These are phyloP conservation scores for Megaceryle torquata DNA, from an alignment of 2,113 vertebrate genomes.

Conservation along the genomic window DNA sequence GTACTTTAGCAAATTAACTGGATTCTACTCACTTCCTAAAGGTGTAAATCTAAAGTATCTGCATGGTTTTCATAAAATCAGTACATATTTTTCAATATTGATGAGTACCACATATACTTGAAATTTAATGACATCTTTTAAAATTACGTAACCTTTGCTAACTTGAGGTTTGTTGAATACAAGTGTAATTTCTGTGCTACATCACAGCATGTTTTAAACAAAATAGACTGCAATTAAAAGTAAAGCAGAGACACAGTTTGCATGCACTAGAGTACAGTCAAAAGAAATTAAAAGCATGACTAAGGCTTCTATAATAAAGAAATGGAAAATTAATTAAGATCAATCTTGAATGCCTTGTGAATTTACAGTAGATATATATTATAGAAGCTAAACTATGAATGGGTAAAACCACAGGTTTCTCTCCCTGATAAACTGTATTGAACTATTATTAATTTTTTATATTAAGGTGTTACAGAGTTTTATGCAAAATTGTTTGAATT, in stretches of 20 bases:
- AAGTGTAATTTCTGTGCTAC: slow-evolving; percentile 33
- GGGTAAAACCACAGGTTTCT: background rate
- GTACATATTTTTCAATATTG: background rate
- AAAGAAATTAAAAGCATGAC: slow-evolving; percentile 62
- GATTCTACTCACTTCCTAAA: background rate
- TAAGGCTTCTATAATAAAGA: slow-evolving; percentile 61
- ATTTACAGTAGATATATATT: background rate
- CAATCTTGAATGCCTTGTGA: background rate
- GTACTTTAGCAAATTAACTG: background rate
- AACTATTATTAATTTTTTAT: background rate
- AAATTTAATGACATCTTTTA: background rate
- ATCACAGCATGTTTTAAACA: slow-evolving; percentile 60
- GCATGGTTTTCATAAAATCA: background rate
- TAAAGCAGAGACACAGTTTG: slow-evolving; percentile 56
- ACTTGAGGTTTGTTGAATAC: slow-evolving; percentile 57
- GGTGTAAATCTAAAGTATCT: background rate
- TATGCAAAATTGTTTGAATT: background rate
- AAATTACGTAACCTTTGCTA: slow-evolving; percentile 55
- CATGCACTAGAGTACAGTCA: slow-evolving; percentile 52
- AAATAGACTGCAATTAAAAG: slow-evolving; percentile 66
- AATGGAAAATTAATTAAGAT: background rate
- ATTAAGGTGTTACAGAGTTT: background rate
- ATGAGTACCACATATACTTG: background rate
- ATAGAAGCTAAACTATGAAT: background rate
- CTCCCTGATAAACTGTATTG: background rate